A percentile compares a stretch with the other conserved stretches of the same genome.
Conservation (phyloP, 2,888 invertebrate species). For the Lasioglossum leucozonium region DNA sequence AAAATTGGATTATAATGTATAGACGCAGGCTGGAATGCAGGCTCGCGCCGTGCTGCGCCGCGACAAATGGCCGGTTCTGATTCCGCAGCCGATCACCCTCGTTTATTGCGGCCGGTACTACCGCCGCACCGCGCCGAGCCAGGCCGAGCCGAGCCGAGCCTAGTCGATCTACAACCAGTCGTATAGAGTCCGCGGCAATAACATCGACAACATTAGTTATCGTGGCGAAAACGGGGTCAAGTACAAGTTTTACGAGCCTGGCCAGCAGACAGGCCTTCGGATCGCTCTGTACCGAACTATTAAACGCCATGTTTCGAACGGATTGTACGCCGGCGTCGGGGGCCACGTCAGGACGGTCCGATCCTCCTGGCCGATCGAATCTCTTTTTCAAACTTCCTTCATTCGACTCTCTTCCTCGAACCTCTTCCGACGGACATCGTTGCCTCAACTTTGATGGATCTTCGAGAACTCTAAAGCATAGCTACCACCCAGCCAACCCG, state of each 20-base stretch:
- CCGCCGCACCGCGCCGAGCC: neutral
- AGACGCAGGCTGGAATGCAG: slow-evolving; percentile 11
- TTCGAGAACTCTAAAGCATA: neutral
- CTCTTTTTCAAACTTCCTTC: neutral
- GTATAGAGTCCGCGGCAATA: slow-evolving; percentile 52
- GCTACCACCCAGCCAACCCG: no score
- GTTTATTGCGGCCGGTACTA: slow-evolving; percentile 57
- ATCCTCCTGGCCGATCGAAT: neutral
- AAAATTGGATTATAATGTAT: slow-evolving; percentile 69
- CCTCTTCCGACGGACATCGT: neutral
- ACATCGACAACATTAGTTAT: slow-evolving; percentile 53
- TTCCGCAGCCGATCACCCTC: slow-evolving; percentile 66
- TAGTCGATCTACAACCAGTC: neutral
- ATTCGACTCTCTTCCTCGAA: neutral
- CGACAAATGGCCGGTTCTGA: slow-evolving; percentile 60
- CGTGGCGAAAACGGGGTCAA: slow-evolving; percentile 60
- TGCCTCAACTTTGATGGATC: neutral
- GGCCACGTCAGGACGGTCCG: neutral
- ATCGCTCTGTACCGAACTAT: neutral
- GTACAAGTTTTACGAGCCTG: slow-evolving; percentile 63
- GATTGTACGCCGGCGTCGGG: neutral
- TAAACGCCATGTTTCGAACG: slow-evolving; percentile 10
- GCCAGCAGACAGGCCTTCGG: slow-evolving; percentile 27
- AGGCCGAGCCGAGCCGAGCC: neutral
- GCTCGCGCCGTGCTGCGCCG: slow-evolving; percentile 27